Evolutionary conservation across 2,888 invertebrate genomes (phyloP).

Genomic region (Drosophila borborema): DNA sequence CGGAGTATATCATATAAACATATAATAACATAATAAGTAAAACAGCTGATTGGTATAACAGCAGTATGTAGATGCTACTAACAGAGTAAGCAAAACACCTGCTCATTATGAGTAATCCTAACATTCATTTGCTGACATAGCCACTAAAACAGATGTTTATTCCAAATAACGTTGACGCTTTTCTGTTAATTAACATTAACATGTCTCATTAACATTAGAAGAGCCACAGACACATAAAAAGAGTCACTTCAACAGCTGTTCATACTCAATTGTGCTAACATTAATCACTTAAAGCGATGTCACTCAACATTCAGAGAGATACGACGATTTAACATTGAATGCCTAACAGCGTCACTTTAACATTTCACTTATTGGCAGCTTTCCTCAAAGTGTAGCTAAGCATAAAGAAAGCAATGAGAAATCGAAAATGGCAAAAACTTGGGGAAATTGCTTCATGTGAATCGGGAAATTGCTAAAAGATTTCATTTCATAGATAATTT

Average conservation of each 20-base stretch:
- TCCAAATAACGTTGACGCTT: too few species aligned
- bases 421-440: neutral
- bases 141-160: too few species aligned
- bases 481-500: neutral
- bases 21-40: too few species aligned
- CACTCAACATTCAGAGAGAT: neutral
- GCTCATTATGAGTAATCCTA: too few species aligned
- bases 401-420: neutral
- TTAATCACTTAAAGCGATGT: neutral
- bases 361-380: neutral
- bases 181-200: too few species aligned
- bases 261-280: neutral
- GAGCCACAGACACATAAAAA: too few species aligned
- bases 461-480: conserved; percentile 7
- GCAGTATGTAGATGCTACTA: too few species aligned
- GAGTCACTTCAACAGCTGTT: neutral
- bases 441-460: conserved; percentile 3
- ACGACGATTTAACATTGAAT: neutral
- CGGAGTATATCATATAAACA: too few species aligned
- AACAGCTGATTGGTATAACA: too few species aligned
- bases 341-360: neutral
- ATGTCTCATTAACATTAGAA: neutral
- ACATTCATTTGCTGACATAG: too few species aligned
- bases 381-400: neutral
- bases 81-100: too few species aligned